These are phyloP conservation scores for Sakesphorus luctuosus DNA, from an alignment of 2,113 vertebrate genomes.

Conservation along the genomic window DNA sequence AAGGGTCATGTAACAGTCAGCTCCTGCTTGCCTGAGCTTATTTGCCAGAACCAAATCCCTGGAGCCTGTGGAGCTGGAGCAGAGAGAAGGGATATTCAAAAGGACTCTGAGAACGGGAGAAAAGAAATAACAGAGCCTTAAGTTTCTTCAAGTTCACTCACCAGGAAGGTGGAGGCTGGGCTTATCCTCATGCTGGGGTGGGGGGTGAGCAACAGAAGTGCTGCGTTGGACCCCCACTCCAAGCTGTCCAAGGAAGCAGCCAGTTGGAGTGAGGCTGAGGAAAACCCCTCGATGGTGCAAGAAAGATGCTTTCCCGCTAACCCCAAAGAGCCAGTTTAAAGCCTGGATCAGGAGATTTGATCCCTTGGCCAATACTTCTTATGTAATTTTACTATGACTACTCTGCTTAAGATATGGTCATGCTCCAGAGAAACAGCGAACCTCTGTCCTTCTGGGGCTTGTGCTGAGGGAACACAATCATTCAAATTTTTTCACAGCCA, in stretches of 20 bases:
- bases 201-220: background rate
- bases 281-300: background rate
- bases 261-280: background rate
- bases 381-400: background rate
- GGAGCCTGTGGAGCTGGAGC: constrained; percentile 24
- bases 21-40: constrained; percentile 48
- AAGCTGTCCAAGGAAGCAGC: rapidly evolving
- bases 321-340: background rate
- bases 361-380: background rate
- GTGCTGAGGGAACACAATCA: rapidly evolving
- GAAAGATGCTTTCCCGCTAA: background rate
- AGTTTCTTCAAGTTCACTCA: background rate
- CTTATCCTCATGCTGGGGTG: background rate
- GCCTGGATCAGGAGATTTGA: background rate
- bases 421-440: background rate
- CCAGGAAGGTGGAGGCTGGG: background rate
- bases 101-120: background rate
- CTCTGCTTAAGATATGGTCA: background rate
- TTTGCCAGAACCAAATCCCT: constrained; percentile 62
- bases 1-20: constrained; percentile 72
- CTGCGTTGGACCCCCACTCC: rapidly evolving
- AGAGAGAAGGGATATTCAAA: constrained; percentile 18
- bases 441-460: background rate
- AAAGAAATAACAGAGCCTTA: constrained; percentile 2
- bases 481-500: background rate